A percentile compares a stretch with the other conserved stretches of the same genome.
Evolutionary conservation across 2,797 vertebrate species (phyloP).

Genomic region (Esox masquinongy): DNA sequence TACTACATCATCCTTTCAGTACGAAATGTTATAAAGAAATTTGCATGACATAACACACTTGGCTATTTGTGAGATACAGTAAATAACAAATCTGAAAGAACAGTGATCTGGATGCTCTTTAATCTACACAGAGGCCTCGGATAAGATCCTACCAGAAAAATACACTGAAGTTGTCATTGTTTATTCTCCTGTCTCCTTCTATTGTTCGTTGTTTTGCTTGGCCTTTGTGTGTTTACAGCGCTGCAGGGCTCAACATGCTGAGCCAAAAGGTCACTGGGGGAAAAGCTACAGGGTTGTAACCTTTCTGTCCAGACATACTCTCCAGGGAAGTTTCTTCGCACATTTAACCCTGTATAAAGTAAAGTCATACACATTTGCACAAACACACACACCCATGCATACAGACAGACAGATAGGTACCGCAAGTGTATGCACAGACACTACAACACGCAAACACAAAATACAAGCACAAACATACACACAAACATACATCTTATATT

Average conservation of each 20-base stretch:
- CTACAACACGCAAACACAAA: not conserved
- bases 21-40: too few relatives aligned
- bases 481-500: not conserved
- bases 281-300: not conserved
- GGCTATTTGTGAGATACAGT: too few relatives aligned
- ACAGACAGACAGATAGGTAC: not conserved
- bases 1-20: too few relatives aligned
- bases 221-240: not conserved
- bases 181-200: slow-evolving; percentile 4
- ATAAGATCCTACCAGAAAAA: not conserved
- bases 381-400: not conserved
- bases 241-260: slow-evolving; percentile 6
- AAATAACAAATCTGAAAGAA: not conserved
- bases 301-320: slow-evolving; percentile 13
- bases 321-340: not conserved
- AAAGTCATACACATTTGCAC: not conserved
- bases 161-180: slow-evolving; percentile 1
- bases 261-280: not conserved
- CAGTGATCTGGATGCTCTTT: not conserved
- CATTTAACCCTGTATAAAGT: not conserved
- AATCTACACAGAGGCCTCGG: not conserved
- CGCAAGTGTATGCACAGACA: not conserved
- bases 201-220: not conserved
- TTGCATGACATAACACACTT: too few relatives aligned
- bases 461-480: not conserved